These are phyloP conservation scores for Myotis lucifugus DNA, from an alignment of 2,113 vertebrate species.

Conservation along the genomic window DNA sequence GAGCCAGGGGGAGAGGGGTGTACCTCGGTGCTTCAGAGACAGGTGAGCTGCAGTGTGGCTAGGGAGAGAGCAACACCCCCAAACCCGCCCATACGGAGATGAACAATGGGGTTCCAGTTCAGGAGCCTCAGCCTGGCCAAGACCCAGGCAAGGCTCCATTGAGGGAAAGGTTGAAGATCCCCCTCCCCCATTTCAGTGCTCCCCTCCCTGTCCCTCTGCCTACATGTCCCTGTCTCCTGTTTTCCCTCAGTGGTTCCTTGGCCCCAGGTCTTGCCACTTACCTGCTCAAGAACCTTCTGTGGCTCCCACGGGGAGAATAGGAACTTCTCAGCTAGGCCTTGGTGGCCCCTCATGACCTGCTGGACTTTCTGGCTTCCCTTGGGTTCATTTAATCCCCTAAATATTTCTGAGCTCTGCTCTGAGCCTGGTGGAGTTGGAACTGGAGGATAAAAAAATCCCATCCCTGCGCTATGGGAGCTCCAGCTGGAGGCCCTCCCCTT, in stretches of 20 bases:
- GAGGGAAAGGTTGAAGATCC: not conserved
- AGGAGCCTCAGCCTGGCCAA: conserved; percentile 5
- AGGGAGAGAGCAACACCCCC: not conserved
- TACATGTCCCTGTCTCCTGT: not conserved
- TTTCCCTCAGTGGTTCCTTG: not conserved
- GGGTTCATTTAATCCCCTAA: not conserved
- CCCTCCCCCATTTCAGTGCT: not conserved
- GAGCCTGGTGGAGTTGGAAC: not conserved
- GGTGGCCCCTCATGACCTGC: not conserved
- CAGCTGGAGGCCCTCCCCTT: not conserved
- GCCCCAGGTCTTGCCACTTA: conserved; percentile 25
- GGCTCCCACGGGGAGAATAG: not conserved
- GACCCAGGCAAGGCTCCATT: not conserved
- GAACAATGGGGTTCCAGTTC: not conserved
- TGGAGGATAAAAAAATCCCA: conserved; percentile 15
- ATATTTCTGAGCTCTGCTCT: conserved; percentile 21
- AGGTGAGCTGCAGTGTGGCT: not conserved
- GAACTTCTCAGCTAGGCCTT: conserved; percentile 3
- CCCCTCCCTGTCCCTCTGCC: not conserved
- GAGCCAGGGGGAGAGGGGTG: not conserved
- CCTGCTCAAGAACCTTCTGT: not conserved
- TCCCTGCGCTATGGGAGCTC: not conserved
- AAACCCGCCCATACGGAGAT: not conserved
- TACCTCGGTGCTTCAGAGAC: not conserved
- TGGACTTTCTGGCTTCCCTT: conserved; percentile 12